Base-by-base conservation (phyloP, 2,888 invertebrate species). In the Scaptomyza flava region DNA sequence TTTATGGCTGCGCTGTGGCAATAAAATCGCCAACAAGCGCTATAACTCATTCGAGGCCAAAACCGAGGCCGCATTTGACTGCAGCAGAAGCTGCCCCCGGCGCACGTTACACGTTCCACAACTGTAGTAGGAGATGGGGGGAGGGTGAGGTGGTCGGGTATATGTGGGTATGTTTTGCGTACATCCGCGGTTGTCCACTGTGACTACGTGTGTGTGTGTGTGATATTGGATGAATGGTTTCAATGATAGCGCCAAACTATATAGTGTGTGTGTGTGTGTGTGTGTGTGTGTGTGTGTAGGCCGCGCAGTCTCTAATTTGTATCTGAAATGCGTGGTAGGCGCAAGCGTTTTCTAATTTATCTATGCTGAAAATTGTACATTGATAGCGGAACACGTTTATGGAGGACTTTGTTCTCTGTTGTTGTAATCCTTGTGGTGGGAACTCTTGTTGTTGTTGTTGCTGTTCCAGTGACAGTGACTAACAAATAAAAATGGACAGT, bases 1-100 rank as follows among this genome's bases (percentile, higher is more conserved):
- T 90, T 90, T 90, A 90, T 90, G 90, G 89, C 91, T 90, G 90
- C 90, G 89, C 87, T 90, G 90, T 87, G 91, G 91, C 89, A 90
- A 90, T 90, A 90, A 90, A 90, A 90, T 90, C 89, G 89, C 89
- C 90, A 90, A 90, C 90, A 90, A 90, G 89, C 88, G 81, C 89
- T 78, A 91, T 90, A 90, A 91, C 89, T 90, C 90, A 90, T 90
- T 91, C 89, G 89, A 88, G 79, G 86, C 82, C 84, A 41, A 17
- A 41, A 41, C 41, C 41, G 41, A 17, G 72, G 64, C 60, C 68
- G 69, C 62, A 59, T 51, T 56, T 59, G 59, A 42, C 45, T 27
- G 45, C 58, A 53, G 70, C 77, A 60, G 80, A 72, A 72, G 80
- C 78, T 79, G 82, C 82, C 77, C 74, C 82, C 65, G 85, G 68